Percentiles rank a stretch among this genome's conserved stretches.
phyloP scores from a whole-genome alignment of 2,888 invertebrate genomes.

The Pandemis cinnamomeana region DNA sequence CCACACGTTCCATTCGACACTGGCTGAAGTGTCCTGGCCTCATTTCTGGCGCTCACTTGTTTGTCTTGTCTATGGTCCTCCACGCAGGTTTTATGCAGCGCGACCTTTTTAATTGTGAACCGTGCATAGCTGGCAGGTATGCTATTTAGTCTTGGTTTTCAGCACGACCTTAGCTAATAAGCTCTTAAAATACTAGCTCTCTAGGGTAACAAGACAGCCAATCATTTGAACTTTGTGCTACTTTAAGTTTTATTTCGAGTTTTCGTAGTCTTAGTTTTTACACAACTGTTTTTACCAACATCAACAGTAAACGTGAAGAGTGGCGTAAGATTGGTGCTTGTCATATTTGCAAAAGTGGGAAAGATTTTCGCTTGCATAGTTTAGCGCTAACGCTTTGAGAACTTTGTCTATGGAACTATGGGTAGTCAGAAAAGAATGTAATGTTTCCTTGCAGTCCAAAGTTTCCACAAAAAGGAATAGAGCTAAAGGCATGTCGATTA shows the following conservation, averaged over 20 bases:
- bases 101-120: constrained; percentile 17
- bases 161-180: background rate
- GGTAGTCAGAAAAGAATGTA: too few relatives aligned
- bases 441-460: too few relatives aligned
- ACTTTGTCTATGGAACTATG: too few relatives aligned
- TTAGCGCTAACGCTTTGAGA: too few relatives aligned
- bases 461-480: too few relatives aligned
- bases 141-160: background rate
- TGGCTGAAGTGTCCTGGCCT: constrained; percentile 36
- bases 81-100: constrained; percentile 28
- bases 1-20: constrained; percentile 36
- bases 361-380: too few relatives aligned
- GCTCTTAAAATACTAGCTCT: constrained; percentile 23
- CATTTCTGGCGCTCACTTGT: constrained; percentile 31
- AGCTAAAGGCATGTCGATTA: too few relatives aligned
- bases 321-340: too few relatives aligned
- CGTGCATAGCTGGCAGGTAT: background rate
- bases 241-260: background rate
- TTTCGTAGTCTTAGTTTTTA: background rate
- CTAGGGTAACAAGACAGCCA: background rate
- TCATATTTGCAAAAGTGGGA: too few relatives aligned
- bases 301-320: too few relatives aligned
- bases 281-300: background rate
- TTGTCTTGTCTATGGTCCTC: constrained; percentile 22
- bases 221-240: background rate